Evolutionary conservation across 1,140 invertebrate species (phyloP), one percentile per base, ranked within the genome.

Genomic region (Drosophila obscura): DNA sequence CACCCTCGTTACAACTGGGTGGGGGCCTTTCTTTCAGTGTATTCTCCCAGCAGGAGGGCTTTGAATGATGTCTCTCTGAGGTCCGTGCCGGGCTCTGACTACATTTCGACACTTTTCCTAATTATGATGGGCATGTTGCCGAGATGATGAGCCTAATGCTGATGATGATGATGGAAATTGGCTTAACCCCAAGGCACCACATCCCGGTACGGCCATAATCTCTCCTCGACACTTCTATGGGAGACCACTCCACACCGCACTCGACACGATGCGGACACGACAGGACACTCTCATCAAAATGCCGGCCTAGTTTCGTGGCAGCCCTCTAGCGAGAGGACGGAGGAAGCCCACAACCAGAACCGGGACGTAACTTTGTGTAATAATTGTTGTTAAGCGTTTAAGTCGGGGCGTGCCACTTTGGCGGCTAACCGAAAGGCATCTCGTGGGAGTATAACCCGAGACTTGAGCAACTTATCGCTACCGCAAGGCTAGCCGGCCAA

Each of bases 321-420:
- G 49, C 71, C 60, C 81, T 63, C 68, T 80, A 77, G 84, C 59
- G 65, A 80, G 62, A 31, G 48, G 13, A 41, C 9, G 13, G 8
- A 26, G 19, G 41, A 31, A 8, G 57, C 44, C 15, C 45, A 43
- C 28, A 19, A 41, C 13, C 46, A 26, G 43, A 19, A 41, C n/a
- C 46, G 16, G 45, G 62, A 53, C 64, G 67, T 88, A 88, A 87
- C 80, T 88, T 69, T 88, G 83, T 88, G 83, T 83, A 83, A 88
- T 88, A 88, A 88, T 88, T 88, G 83, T 67, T 87, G 71, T 87
- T 88, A 88, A 88, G 83, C 83, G 83, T 88, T 88, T 88, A 88
- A 88, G 83, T 88, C 79, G 63, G 68, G 79, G 78, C 83, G 60
- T 77, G 78, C 75, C 84, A 82, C 67, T 73, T 79, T 81, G 72